Evolutionary conservation across 2,797 vertebrate genomes (phyloP).

Genomic region (Rhinichthys osculus): DNA sequence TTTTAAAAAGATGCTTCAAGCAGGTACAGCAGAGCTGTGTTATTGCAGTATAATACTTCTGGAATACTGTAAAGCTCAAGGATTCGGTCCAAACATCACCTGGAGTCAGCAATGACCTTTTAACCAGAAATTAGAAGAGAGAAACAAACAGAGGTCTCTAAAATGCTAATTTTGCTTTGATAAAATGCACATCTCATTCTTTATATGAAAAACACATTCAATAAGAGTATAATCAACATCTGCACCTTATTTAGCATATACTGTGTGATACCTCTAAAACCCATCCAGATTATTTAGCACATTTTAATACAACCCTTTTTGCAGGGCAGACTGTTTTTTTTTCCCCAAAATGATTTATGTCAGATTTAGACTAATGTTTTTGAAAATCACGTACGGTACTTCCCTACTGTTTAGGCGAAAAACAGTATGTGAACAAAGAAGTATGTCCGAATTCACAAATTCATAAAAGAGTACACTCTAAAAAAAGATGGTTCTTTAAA

Average conservation of each 20-base stretch:
- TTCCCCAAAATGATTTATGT: too few species aligned
- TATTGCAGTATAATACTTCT: constrained; percentile 14
- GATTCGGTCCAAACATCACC: not conserved
- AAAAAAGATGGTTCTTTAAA: too few species aligned
- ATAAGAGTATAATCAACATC: not conserved
- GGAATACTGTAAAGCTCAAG: constrained; percentile 10
- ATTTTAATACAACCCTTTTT: not conserved
- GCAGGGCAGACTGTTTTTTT: not conserved
- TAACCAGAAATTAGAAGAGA: constrained; percentile 1
- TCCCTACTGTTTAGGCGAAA: too few species aligned
- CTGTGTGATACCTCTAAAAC: too few species aligned
- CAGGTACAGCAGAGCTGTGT: constrained; percentile 11
- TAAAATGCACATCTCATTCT: not conserved
- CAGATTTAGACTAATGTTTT: too few species aligned
- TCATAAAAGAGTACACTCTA: too few species aligned
- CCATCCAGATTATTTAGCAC: too few species aligned
- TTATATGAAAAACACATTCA: not conserved
- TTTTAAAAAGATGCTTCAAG: constrained; percentile 37
- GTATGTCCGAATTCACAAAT: too few species aligned
- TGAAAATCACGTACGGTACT: too few species aligned
- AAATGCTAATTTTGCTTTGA: not conserved
- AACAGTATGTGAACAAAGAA: too few species aligned
- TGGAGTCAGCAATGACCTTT: constrained; percentile 18
- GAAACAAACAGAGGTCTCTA: not conserved
- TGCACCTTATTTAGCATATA: too few species aligned